Evolutionary conservation across 2,888 invertebrate genomes (phyloP), one percentile per base, ranked within the genome.

Genomic region (Drosophila gaucha): DNA sequence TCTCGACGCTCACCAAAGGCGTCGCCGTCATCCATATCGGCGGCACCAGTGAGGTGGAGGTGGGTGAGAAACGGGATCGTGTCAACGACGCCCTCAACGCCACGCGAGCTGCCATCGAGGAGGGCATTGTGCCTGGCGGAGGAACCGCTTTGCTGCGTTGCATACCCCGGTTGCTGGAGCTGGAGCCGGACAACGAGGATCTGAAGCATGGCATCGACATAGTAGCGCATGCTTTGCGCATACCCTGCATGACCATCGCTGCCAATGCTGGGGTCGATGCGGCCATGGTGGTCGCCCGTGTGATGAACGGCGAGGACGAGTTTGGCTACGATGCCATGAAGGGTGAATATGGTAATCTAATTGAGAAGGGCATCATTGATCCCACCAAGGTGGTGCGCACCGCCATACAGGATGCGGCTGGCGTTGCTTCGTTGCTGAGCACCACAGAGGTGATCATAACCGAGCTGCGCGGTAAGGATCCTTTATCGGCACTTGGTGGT

Each of bases 361-460:
- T 98, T 85, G 96, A 96, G 80, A 95, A 95, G 89, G 98, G 98
- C 67, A 98, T 98, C 88, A 97, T 98, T 90, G 98, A 98, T 92
- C 98, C 98, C 24, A 98, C 98, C 1, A 98, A 99, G 93, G 85
- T 85, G 77, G 97, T 98, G 14, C 93, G 98, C 80, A 97, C 98
- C 1, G 97, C 98, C 0, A 93, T 98, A 24, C 95, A 96, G n/a
- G 98, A 98, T 91, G 98, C 98, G 9, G 95, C 97, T 38, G 98
- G 98, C 31, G 98, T 98, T 12, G 98, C 98, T 0, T 98, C 98
- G 0, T 93, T 98, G 3, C 93, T 98, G n/a, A 96, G 97, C 30
- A 98, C 98, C n/a, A 98, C 98, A 0, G 99, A 99, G 92, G 96
- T 96, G 39, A 99, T 99, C 5, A 96, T 99, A 68, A 96, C 97